phyloP scores from a whole-genome alignment of 2,888 invertebrate species.

The Pediacus dermestoides region DNA sequence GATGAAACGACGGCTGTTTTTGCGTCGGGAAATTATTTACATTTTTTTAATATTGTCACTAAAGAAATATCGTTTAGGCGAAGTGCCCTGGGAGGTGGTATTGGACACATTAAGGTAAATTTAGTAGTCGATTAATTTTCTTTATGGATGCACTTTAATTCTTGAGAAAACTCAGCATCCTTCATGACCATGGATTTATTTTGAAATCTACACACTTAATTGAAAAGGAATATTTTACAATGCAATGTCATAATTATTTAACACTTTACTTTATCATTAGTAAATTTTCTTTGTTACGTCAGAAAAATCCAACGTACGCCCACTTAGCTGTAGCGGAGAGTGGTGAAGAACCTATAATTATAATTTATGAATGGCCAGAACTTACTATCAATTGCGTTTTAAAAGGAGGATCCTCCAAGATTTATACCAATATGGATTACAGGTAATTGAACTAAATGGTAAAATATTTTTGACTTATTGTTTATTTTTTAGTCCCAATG shows the following conservation, averaged over 20 bases:
- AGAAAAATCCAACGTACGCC: slow-evolving; percentile 60
- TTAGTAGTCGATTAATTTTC: slow-evolving; percentile 7
- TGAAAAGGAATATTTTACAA: too few species aligned
- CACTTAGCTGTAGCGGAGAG: slow-evolving; percentile 86
- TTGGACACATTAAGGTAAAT: slow-evolving; percentile 72
- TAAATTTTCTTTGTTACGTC: slow-evolving; percentile 27
- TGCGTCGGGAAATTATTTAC: slow-evolving; percentile 76
- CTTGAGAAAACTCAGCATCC: too few species aligned
- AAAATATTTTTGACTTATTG: slow-evolving; percentile 5
- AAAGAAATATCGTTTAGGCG: slow-evolving; percentile 67
- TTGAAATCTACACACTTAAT: too few species aligned
- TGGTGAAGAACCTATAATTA: slow-evolving; percentile 67
- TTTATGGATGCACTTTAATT: slow-evolving; percentile 3
- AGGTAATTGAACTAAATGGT: slow-evolving; percentile 52
- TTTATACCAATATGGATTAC: slow-evolving; percentile 71
- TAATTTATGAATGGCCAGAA: slow-evolving; percentile 80
- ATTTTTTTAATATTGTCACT: slow-evolving; percentile 68
- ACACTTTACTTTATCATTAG: too few species aligned
- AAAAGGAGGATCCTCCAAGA: slow-evolving; percentile 68
- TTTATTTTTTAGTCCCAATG: slow-evolving; percentile 65
- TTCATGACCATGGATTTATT: too few species aligned
- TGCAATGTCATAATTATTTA: too few species aligned
- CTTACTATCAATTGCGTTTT: slow-evolving; percentile 72
- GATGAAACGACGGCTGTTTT: slow-evolving; percentile 73
- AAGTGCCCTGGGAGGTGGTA: slow-evolving; percentile 72